These are phyloP conservation scores for Himalopsyche tibetana DNA, from an alignment of 2,888 invertebrate species.

Conservation along the genomic window DNA sequence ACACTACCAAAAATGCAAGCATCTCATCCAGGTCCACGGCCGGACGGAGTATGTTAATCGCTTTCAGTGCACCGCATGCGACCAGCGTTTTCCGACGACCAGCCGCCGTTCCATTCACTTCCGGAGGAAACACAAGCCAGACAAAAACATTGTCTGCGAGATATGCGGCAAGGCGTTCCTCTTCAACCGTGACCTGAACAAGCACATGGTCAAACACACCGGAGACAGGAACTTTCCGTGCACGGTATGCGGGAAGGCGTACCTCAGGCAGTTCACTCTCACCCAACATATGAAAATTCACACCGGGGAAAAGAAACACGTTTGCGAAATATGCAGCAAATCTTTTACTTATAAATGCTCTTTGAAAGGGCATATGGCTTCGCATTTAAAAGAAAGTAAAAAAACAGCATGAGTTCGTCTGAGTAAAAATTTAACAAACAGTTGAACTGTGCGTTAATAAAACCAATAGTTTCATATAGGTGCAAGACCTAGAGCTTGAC, in stretches of 20 bases:
- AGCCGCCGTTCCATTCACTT: background rate
- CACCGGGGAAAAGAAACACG: background rate
- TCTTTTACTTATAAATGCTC: slow-evolving; percentile 24
- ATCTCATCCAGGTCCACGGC: slow-evolving; percentile 1
- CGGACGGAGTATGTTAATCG: background rate
- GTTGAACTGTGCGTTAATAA: no score
- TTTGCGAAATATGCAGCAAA: background rate
- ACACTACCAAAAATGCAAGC: background rate
- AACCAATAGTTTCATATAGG: no score
- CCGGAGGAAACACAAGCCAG: background rate
- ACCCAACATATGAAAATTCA: background rate
- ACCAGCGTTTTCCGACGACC: background rate
- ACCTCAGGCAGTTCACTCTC: background rate
- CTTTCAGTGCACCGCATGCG: background rate
- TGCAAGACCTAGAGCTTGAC: no score
- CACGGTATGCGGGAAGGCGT: background rate
- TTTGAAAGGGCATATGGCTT: background rate
- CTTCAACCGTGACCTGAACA: background rate
- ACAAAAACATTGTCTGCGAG: background rate
- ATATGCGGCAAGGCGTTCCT: background rate
- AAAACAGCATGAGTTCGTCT: background rate
- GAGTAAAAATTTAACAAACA: no score
- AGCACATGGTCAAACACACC: slow-evolving; percentile 29
- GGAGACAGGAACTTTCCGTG: background rate
- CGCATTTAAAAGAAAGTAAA: background rate